Base-by-base conservation (phyloP, 2,888 invertebrate species). In the Gortyna flavago region DNA sequence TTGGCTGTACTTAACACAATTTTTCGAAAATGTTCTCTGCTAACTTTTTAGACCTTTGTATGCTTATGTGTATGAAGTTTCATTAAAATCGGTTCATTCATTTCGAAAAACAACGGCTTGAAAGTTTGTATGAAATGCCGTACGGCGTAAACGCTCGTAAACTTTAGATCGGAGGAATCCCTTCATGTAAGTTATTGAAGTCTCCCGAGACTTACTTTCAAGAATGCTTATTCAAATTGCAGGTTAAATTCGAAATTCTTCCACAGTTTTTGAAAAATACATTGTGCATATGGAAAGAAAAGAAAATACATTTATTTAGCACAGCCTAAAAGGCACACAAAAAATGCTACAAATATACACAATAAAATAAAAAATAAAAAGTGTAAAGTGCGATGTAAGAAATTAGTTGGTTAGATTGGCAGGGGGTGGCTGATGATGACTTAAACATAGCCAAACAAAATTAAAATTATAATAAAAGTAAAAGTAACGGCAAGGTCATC, bases 101-200 rank as follows among this genome's bases (percentile, higher is more conserved):
- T n/a, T n/a, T n/a, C n/a, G n/a, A n/a, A n/a, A n/a, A n/a, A n/a
- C n/a, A n/a, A n/a, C n/a, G n/a, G n/a, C n/a, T n/a, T n/a, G n/a
- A n/a, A n/a, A n/a, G n/a, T n/a, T n/a, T n/a, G n/a, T n/a, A n/a
- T n/a, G n/a, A n/a, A n/a, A n/a, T n/a, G n/a, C n/a, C n/a, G n/a
- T n/a, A n/a, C n/a, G n/a, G n/a, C n/a, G n/a, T n/a, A n/a, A n/a
- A n/a, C n/a, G n/a, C n/a, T n/a, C n/a, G n/a, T n/a, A n/a, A 35
- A 79, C 32, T 62, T 78, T 32, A 8, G 18, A 11, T 16, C n/a
- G 11, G 44, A 65, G 65, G 32, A 32, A 77, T 64, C 8, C n/a
- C n/a, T 13, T 5, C n/a, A 32, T 35, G 21, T 48, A 8, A 35
- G 4, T 59, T 18, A 2, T 48, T 51, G 8, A 51, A 32, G 2